A percentile compares a stretch with the other conserved stretches of the same genome.
Conservation (phyloP, 2,113 vertebrate genomes). For the Mugil cephalus region DNA sequence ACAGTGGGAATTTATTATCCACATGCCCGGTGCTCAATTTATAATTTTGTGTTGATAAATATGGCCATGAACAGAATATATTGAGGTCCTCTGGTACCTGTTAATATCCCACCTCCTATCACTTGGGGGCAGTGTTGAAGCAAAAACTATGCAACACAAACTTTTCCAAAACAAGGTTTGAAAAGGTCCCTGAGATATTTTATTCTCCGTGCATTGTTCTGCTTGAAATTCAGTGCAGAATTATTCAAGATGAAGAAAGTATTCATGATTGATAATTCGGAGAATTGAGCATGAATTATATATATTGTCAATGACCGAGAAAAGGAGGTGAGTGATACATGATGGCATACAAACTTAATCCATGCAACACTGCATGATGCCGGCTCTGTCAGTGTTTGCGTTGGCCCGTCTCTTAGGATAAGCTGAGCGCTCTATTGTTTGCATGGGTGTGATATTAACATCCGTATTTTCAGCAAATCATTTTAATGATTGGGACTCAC, state of each 20-base stretch:
- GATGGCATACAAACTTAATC: conserved; percentile 16
- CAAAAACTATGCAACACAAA: conserved; percentile 48
- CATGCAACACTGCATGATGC: conserved; percentile 19
- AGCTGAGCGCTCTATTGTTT: too few relatives aligned
- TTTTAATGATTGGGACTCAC: not conserved
- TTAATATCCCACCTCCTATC: conserved; percentile 35
- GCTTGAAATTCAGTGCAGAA: conserved; percentile 45
- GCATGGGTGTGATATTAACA: conserved; percentile 26
- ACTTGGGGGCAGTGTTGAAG: conserved; percentile 83
- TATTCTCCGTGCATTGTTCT: conserved; percentile 29
- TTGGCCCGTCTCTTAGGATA: too few relatives aligned
- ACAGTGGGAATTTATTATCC: not conserved
- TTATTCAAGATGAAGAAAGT: conserved; percentile 38
- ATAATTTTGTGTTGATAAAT: not conserved
- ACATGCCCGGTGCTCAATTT: too few relatives aligned
- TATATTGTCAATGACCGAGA: conserved; percentile 14
- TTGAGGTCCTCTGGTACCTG: not conserved
- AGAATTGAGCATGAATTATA: conserved; percentile 38
- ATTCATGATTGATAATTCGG: conserved; percentile 36
- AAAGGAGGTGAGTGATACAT: conserved; percentile 30
- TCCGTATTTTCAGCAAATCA: not conserved
- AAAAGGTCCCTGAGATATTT: conserved; percentile 24
- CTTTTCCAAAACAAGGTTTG: conserved; percentile 12
- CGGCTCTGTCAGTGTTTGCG: too few relatives aligned
- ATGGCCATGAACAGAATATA: not conserved